A percentile compares a stretch with the other conserved stretches of the same genome.
phyloP scores from a whole-genome alignment of 2,113 vertebrate species.

The Crotalus horridus region DNA sequence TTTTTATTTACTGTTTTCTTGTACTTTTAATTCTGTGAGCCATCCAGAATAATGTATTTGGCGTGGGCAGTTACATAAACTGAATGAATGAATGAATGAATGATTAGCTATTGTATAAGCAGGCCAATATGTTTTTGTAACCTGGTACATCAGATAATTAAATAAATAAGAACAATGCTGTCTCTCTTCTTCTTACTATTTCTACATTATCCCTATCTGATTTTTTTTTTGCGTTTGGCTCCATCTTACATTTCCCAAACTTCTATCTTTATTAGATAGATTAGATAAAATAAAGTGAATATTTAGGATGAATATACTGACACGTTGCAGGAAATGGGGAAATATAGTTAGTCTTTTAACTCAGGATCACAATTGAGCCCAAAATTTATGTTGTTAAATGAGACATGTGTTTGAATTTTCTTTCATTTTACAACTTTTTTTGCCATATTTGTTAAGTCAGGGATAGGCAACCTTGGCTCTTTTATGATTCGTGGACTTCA shows the following conservation, averaged over 20 bases:
- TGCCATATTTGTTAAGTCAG: no score
- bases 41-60: no score
- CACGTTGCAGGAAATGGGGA: constrained; percentile 27
- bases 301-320: constrained; percentile 45
- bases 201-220: constrained; percentile 52
- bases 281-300: constrained; percentile 29
- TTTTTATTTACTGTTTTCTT: no score
- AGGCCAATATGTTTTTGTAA: constrained; percentile 6
- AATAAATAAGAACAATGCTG: neutral
- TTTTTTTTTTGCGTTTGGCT: constrained; percentile 42
- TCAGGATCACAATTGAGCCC: no score
- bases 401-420: no score
- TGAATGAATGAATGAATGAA: no score
- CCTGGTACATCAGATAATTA: neutral
- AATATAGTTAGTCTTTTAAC: neutral
- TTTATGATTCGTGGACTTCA: no score
- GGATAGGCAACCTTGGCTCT: no score
- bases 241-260: constrained; percentile 41
- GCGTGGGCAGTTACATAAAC: no score
- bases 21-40: no score
- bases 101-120: neutral
- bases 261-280: constrained; percentile 44
- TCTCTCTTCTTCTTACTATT: constrained; percentile 42
- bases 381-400: no score
- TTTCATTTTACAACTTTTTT: no score